Conservation (phyloP, 2,113 vertebrate genomes). For the Mugil cephalus region DNA sequence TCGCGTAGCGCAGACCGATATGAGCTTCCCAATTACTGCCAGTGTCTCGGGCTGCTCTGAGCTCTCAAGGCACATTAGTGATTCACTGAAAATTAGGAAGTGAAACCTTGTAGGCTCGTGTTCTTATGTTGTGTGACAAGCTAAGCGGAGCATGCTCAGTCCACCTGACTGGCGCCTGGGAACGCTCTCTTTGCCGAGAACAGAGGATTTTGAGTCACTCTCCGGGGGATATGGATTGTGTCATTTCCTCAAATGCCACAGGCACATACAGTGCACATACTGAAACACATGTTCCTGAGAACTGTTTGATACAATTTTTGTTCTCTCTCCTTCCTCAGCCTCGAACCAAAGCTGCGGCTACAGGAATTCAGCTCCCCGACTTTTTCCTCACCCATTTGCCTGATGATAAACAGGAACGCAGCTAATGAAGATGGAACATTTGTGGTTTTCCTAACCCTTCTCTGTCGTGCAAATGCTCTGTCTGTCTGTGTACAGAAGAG, state of each 20-base stretch:
- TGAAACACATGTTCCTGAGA: slow-evolving; percentile 28
- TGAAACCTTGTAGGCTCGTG: slow-evolving; percentile 54
- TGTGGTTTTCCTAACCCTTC: slow-evolving; percentile 56
- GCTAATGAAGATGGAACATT: slow-evolving; percentile 37
- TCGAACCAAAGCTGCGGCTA: slow-evolving; percentile 26
- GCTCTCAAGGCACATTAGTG: slow-evolving; percentile 55
- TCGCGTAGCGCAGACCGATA: slow-evolving; percentile 5
- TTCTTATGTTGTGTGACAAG: slow-evolving; percentile 57
- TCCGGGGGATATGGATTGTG: slow-evolving; percentile 40
- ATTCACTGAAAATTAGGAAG: slow-evolving; percentile 66
- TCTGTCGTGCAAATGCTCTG: slow-evolving; percentile 35
- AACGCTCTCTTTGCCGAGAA: slow-evolving; percentile 42
- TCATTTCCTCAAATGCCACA: slow-evolving; percentile 65
- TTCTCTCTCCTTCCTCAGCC: slow-evolving; percentile 33
- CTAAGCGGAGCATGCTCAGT: slow-evolving; percentile 40
- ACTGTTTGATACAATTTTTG: slow-evolving; percentile 33
- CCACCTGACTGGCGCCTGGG: slow-evolving; percentile 46
- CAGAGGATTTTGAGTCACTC: slow-evolving; percentile 52
- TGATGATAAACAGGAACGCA: slow-evolving; percentile 46
- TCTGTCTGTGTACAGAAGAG: slow-evolving; percentile 31
- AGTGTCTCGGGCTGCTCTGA: slow-evolving; percentile 8
- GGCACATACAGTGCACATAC: slow-evolving; percentile 23
- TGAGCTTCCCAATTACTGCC: slow-evolving; percentile 39
- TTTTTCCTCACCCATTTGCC: slow-evolving; percentile 44
- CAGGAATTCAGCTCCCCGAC: slow-evolving; percentile 31